Evolutionary conservation across 2,888 invertebrate genomes (phyloP), one percentile per base, ranked within the genome.

Genomic region (Melinaea menophilus): DNA sequence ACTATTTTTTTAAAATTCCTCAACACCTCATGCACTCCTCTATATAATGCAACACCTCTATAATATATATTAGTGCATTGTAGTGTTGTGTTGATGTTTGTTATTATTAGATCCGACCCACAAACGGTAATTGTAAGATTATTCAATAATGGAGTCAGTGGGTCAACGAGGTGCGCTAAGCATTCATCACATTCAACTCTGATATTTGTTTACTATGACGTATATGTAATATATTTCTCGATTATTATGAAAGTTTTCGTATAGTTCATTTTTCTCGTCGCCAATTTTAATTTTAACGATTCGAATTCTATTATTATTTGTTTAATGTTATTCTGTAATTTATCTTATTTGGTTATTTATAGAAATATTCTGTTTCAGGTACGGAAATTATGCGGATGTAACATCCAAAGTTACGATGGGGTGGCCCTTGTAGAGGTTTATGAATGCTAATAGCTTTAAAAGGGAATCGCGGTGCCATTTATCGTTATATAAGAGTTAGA

Each of bases 291-390:
- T 22, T 22, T 22, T 22, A 22, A 22, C 22, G 22, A 22, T 22
- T 22, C 22, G 22, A 22, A 22, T 22, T 22, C 22, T 22, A 22
- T 22, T 22, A 22, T 22, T 22, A 22, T 22, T 22, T 22, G 22
- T 22, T 22, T 22, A 22, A 22, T 22, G 22, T 22, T 22, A 22
- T 9, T 41, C 41, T 41, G 7, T 9, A 11, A 11, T 41, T 48
- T 51, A 9, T 11, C 31, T 31, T 9, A 51, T 35, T 37, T 47
- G 31, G 72, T 74, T 79, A 78, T 80, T 82, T 74, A 84, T 73
- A 72, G 75, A 69, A 72, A 60, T 77, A 76, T 82, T 79, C 84
- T 81, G 83, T 86, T 86, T 64, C 86, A 86, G 86, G 87, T 86
- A 86, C 73, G 75, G 71, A 69, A 71, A 72, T 73, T 73, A 69